Percentiles rank a stretch among this genome's conserved stretches.
Conservation (phyloP, 2,888 invertebrate genomes). For the Melinaea marsaeus region DNA sequence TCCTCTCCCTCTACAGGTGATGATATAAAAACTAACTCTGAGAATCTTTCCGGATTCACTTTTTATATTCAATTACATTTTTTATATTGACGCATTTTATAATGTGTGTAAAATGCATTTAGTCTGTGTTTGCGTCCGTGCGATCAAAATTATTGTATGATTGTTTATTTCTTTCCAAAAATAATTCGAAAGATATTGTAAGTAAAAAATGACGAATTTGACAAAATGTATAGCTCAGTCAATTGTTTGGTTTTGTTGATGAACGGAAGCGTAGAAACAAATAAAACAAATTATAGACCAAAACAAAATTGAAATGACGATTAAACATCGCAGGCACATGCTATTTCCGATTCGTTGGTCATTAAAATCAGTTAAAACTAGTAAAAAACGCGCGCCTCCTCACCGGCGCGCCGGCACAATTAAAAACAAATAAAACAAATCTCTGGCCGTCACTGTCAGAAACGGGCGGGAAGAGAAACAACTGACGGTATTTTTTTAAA, state of each 20-base stretch:
- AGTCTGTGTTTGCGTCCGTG: too few species aligned
- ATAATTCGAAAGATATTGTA: not conserved
- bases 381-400: conserved; percentile 49
- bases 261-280: conserved; percentile 24
- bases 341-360: conserved; percentile 67
- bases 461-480: conserved; percentile 61
- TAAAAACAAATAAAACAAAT: conserved; percentile 79
- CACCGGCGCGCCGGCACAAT: conserved; percentile 62
- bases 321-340: conserved; percentile 62
- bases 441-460: conserved; percentile 53
- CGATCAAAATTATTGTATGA: too few species aligned
- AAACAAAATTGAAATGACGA: conserved; percentile 71
- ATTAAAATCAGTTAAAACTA: conserved; percentile 66
- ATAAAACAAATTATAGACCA: conserved; percentile 29
- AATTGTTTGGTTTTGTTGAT: not conserved
- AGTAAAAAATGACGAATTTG: not conserved
- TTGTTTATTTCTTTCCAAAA: not conserved
- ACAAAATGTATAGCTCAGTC: not conserved
- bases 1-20: conserved; percentile 61
- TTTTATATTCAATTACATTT: conserved; percentile 14
- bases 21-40: conserved; percentile 42
- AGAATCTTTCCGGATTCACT: conserved; percentile 5
- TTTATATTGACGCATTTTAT: not conserved
- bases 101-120: not conserved
- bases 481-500: conserved; percentile 58